Evolutionary conservation across 2,113 vertebrate species (phyloP).

Genomic region (Paraplagusia blochii): DNA sequence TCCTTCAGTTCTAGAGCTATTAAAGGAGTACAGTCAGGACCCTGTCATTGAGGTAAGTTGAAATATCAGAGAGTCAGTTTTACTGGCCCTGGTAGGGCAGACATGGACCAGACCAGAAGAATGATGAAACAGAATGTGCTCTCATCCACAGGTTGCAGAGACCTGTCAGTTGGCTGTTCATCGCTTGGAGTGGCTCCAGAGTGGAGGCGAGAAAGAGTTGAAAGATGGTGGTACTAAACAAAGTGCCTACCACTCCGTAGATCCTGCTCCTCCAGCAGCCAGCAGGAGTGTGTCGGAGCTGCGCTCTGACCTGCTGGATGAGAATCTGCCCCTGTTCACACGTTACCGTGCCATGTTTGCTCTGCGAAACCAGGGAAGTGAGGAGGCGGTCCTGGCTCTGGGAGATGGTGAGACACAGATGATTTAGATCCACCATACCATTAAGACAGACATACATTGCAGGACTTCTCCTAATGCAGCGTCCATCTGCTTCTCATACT

Average conservation of each 20-base stretch:
- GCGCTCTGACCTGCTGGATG: conserved; percentile 77
- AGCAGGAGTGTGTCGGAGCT: conserved; percentile 72
- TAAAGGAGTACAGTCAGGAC: conserved; percentile 82
- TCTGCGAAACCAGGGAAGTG: conserved; percentile 80
- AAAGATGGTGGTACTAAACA: background rate
- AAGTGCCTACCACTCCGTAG: conserved; percentile 84
- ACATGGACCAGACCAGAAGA: no score
- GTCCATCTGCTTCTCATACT: no score
- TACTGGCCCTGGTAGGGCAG: no score
- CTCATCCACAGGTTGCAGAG: conserved; percentile 83
- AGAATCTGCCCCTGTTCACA: conserved; percentile 81
- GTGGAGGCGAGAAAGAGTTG: conserved; percentile 45
- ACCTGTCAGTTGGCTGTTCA: conserved; percentile 88
- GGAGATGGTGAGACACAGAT: conserved; percentile 79
- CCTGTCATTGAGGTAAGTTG: conserved; percentile 76
- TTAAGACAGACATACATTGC: no score
- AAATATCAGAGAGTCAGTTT: background rate
- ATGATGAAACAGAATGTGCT: no score
- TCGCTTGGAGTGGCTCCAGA: conserved; percentile 87
- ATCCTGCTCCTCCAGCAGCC: conserved; percentile 85
- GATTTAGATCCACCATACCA: no score
- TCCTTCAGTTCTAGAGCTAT: conserved; percentile 79
- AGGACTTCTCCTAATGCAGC: no score
- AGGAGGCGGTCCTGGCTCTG: conserved; percentile 83
- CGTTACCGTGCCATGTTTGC: conserved; percentile 97